Evolutionary conservation across 2,797 vertebrate species (phyloP), one percentile per base, ranked within the genome.

Genomic region (Danio jaintianensis): DNA sequence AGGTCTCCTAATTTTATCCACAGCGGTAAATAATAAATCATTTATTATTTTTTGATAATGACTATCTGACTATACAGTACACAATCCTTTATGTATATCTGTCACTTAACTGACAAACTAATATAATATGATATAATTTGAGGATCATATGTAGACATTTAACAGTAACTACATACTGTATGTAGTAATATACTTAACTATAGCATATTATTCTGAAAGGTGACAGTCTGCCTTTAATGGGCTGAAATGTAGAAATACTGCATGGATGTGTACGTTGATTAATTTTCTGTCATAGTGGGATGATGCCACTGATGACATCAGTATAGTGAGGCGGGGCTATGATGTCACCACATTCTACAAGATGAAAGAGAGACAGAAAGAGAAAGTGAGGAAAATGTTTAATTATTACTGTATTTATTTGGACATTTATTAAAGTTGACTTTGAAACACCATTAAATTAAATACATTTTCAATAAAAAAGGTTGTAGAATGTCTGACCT

Each of bases 401-500:
- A 12, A 55, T 55, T 29, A 5, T 42, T 7, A 7, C 4, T 53
- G 38, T 16, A 36, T 12, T 52, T 43, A n/a, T 5, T 29, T 1
- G 1, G 1, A 22, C 56, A 59, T 38, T 5, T 13, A 36, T 59
- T n/a, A n/a, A n/a, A n/a, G n/a, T n/a, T 7, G 47, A 7, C 1
- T 12, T 47, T 47, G 7, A 47, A 43, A 45, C 7, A 3, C 1
- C 40, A 58, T 70, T 55, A 42, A 42, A 40, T 52, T 56, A 22
- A 5, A 42, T 4, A 7, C 29, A n/a, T 1, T 38, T 47, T 58
- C 18, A 47, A 20, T 69, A 15, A 50, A 59, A 16, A 88, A 89
- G 92, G 94, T 92, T 8, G 8, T 12, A 62, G 52, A 52, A 22
- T 90, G 90, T 94, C 94, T 93, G 94, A 93, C 94, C 88, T 75